Evolutionary conservation across 2,797 vertebrate species (phyloP).

Genomic region (Harpagifer antarcticus): DNA sequence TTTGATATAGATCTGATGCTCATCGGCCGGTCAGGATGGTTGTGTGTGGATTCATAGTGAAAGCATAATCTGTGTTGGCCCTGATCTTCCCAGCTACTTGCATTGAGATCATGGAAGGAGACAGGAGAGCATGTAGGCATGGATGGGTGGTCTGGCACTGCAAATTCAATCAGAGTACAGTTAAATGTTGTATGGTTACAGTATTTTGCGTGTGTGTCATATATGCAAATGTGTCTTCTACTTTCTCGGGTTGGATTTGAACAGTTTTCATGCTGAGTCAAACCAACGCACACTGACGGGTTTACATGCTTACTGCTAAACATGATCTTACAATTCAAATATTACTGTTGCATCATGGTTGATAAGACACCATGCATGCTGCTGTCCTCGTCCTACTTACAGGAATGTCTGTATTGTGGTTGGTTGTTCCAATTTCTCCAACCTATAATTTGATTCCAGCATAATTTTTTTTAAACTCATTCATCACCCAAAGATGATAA

Average conservation of each 20-base stretch:
- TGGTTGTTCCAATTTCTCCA: too few species aligned
- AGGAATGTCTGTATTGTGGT: too few species aligned
- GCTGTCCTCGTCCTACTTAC: too few species aligned
- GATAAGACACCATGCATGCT: too few species aligned
- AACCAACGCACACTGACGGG: too few species aligned
- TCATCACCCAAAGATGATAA: too few species aligned
- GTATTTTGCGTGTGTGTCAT: neutral
- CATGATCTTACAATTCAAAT: too few species aligned
- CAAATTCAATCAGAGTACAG: neutral
- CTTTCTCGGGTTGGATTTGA: neutral
- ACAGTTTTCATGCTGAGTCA: neutral
- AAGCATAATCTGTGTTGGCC: neutral
- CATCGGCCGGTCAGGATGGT: slow-evolving; percentile 45
- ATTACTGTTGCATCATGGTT: too few species aligned
- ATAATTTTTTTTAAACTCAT: too few species aligned
- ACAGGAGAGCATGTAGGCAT: neutral
- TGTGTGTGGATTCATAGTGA: neutral
- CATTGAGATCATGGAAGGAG: neutral
- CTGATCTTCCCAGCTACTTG: neutral
- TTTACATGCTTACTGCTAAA: too few species aligned
- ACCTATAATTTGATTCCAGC: too few species aligned
- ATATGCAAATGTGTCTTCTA: neutral
- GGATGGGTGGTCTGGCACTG: neutral
- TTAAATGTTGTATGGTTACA: neutral
- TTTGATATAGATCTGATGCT: slow-evolving; percentile 29